Evolutionary conservation across 2,113 vertebrate species (phyloP), one percentile per base, ranked within the genome.

Genomic region (Oryzias woworae): DNA sequence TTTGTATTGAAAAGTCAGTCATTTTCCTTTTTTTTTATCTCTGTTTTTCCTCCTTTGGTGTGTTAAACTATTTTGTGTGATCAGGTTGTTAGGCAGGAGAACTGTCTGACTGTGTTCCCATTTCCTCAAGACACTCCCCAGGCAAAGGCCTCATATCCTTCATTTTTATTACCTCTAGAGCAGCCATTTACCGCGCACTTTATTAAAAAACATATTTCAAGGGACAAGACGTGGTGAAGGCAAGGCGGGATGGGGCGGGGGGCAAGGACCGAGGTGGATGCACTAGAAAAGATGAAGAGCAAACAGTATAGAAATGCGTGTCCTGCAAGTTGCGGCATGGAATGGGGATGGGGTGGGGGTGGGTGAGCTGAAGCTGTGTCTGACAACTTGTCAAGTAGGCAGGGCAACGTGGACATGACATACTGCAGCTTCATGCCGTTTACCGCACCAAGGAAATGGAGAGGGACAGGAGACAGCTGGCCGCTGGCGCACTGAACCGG

Each of bases 151-250:
- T 57, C 23, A 76, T 75, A 90, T 89, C 69, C 67, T 78, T 88
- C 86, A 90, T 88, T 90, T 90, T 88, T 92, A 91, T 91, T 81
- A 82, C 80, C 36, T 74, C 71, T 73, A 51, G 76, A 86, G 81
- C 78, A 82, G 83, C 77, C 77, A 80, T 90, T 91, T 91, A 89
- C 82, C 24, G 73, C 73, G 79, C 86, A 83, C 88, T 90, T 90
- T 92, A 91, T 93, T 92, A 91, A 93, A 92, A 91, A 88, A 65
- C 86, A 87, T 92, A 89, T 92, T 90, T 92, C 88, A 91, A 71
- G 69, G 64, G 62, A 61, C 75, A 80, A 78, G 80, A 62, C 46
- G 62, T 63, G 67, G 28, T 61, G 69, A 16, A 36, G 36, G 36
- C 36, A 36, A 36, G 10, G 36, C 17, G 44, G 44, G 44, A 10